Evolutionary conservation across 1,140 invertebrate species (phyloP), one percentile per base, ranked within the genome.

Genomic region (Pectinophora gossypiella): DNA sequence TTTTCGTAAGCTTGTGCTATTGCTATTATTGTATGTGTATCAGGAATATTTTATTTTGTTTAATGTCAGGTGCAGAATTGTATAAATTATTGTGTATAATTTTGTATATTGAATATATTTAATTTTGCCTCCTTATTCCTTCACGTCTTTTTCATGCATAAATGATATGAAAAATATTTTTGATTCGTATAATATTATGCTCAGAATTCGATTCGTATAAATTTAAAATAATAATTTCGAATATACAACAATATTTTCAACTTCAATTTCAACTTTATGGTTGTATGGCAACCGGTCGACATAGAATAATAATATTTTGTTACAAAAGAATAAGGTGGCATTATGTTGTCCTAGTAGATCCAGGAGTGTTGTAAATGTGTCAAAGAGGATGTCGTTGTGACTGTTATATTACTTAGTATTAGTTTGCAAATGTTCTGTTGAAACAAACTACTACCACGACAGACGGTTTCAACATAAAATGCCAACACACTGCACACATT

Each of bases 401-500:
- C 16, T 53, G 7, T 53, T n/a, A n/a, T n/a, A n/a, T n/a, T n/a
- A n/a, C n/a, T n/a, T 53, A 22, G 19, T 38, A 21, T 19, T 53
- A 10, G 38, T 46, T 53, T 53, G 44, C 43, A 23, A 19, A 19
- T 38, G 2, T 12, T 52, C 50, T 59, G 55, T 66, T 59, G 52
- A 56, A 57, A 61, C 56, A 62, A 54, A 59, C 19, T 44, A 44
- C 7, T 44, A 10, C 20, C 43, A 55, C 19, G 57, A 49, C 49
- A 63, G 46, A 53, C 51, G 40, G 52, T 70, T 53, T 59, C 64
- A 72, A 66, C 61, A 46, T 42, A 51, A 46, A 47, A 68, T 67
- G 82, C 82, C 82, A 85, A 85, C 82, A 85, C 82, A 80, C 82
- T 81, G 82, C 82, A 84, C 72, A 81, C 82, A 83, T 81, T 64